Conservation (phyloP, 2,888 invertebrate species). For the Epinotia demarniana region DNA sequence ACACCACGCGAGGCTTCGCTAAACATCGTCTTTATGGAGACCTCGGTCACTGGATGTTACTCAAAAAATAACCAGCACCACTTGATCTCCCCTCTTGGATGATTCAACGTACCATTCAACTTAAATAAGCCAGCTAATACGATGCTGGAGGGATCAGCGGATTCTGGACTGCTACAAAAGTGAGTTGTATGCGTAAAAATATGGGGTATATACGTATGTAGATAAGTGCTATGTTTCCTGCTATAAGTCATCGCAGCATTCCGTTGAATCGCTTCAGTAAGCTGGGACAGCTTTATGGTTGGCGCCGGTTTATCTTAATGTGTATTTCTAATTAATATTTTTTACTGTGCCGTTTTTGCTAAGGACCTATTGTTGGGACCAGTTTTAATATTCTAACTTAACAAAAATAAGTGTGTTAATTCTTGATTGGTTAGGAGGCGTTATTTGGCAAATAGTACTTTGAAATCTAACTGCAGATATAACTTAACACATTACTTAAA, state of each 20-base stretch:
- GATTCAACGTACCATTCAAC: not conserved
- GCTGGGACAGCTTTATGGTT: slow-evolving; percentile 71
- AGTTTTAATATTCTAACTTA: too few relatives aligned
- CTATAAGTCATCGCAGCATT: slow-evolving; percentile 76
- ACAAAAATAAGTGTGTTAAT: too few relatives aligned
- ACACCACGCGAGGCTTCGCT: slow-evolving; percentile 44
- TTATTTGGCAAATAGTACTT: too few relatives aligned
- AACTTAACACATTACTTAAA: too few relatives aligned
- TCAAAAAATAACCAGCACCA: slow-evolving; percentile 54
- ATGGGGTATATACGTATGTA: slow-evolving; percentile 32
- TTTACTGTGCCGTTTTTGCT: not conserved
- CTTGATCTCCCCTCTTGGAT: slow-evolving; percentile 49
- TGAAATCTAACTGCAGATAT: too few relatives aligned
- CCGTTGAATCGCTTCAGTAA: slow-evolving; percentile 70
- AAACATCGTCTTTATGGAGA: slow-evolving; percentile 48
- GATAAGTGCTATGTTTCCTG: slow-evolving; percentile 65
- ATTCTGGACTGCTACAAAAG: slow-evolving; percentile 47
- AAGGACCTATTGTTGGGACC: not conserved
- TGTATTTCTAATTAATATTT: slow-evolving; percentile 54
- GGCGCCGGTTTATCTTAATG: slow-evolving; percentile 58
- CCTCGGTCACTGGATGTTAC: slow-evolving; percentile 56
- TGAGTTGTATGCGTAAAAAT: slow-evolving; percentile 44
- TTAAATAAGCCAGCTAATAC: slow-evolving; percentile 38
- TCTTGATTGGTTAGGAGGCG: too few relatives aligned
- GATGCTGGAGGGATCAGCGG: slow-evolving; percentile 33